A percentile compares a stretch with the other conserved stretches of the same genome.
Conservation (phyloP, 2,888 invertebrate species). For the Leptinotarsa rubiginosa region DNA sequence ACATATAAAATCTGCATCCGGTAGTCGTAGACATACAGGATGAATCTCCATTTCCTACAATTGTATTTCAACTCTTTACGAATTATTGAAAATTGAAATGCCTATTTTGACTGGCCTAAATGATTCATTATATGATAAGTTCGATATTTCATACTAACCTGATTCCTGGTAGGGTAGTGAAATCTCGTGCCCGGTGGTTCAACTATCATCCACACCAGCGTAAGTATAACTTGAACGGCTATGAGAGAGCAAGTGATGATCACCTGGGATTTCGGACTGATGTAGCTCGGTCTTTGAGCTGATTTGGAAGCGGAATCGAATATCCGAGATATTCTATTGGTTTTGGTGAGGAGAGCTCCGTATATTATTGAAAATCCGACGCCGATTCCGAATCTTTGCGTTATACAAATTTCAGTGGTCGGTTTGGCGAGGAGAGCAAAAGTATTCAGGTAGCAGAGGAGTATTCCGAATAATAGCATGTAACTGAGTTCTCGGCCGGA, state of each 20-base stretch:
- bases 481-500: constrained; percentile 75
- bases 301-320: constrained; percentile 74
- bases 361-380: constrained; percentile 76
- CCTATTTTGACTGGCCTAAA: no score
- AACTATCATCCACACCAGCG: constrained; percentile 75
- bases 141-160: constrained; percentile 54
- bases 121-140: constrained; percentile 19
- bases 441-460: constrained; percentile 74
- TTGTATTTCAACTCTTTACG: no score
- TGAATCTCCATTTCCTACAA: no score
- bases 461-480: constrained; percentile 73
- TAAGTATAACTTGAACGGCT: constrained; percentile 69
- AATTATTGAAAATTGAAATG: no score
- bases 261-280: constrained; percentile 73
- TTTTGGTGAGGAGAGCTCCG: constrained; percentile 75
- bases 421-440: constrained; percentile 73
- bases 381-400: constrained; percentile 75
- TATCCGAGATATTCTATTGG: constrained; percentile 74
- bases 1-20: no score
- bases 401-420: constrained; percentile 70
- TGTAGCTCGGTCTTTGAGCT: constrained; percentile 73
- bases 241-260: constrained; percentile 72
- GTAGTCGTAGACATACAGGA: no score
- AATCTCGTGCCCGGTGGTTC: constrained; percentile 74
- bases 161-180: constrained; percentile 70